These are phyloP conservation scores for Mizuhopecten yessoensis DNA, from an alignment of 1,140 invertebrate species.

Conservation along the genomic window DNA sequence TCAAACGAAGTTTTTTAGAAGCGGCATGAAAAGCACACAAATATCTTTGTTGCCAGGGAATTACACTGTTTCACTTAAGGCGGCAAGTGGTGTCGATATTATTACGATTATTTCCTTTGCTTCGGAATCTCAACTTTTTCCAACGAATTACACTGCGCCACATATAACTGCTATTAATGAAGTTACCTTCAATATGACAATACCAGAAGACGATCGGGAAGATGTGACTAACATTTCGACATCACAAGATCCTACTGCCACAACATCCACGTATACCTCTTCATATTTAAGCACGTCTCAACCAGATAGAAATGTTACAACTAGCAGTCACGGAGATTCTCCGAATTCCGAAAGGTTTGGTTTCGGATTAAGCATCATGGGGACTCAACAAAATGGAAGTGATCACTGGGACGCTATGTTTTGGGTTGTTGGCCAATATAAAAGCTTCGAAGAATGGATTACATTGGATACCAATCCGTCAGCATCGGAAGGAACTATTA, in stretches of 20 bases:
- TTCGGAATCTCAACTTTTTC: constrained; percentile 31
- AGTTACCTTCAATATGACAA: neutral
- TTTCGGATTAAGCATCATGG: neutral
- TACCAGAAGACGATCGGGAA: neutral
- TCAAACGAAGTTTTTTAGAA: constrained; percentile 48
- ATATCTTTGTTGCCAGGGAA: constrained; percentile 43
- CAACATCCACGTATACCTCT: no score
- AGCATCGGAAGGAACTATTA: constrained; percentile 25
- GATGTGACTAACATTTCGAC: neutral
- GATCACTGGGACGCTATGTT: constrained; percentile 54
- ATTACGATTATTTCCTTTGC: constrained; percentile 52
- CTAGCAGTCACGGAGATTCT: neutral
- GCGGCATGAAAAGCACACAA: constrained; percentile 48
- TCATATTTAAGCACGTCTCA: no score
- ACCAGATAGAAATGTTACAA: neutral
- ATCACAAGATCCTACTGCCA: neutral
- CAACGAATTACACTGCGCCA: neutral
- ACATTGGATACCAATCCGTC: constrained; percentile 56
- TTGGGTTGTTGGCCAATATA: constrained; percentile 54
- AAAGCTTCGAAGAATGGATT: constrained; percentile 46
- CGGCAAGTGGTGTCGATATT: constrained; percentile 51
- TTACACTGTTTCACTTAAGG: constrained; percentile 47
- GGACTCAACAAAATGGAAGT: neutral
- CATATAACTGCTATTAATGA: neutral
- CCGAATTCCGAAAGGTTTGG: neutral